A percentile compares a stretch with the other conserved stretches of the same genome.
phyloP scores from a whole-genome alignment of 2,888 invertebrate genomes.

The Macroteleia sp. region DNA sequence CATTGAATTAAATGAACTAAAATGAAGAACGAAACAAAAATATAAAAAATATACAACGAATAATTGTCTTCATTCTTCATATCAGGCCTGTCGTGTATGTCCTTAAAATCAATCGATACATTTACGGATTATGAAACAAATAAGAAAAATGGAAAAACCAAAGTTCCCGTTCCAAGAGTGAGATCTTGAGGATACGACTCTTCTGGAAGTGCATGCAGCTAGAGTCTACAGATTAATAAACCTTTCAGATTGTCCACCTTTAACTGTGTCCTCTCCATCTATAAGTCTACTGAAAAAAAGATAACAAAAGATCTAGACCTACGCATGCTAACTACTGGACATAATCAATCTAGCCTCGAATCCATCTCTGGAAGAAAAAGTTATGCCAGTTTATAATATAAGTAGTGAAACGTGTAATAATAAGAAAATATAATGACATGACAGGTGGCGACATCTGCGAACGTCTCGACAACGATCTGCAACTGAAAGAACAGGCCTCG shows the following conservation, averaged over 20 bases:
- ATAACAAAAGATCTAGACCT: constrained; percentile 46
- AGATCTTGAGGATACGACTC: constrained; percentile 3
- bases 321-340: constrained; percentile 58
- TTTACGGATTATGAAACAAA: constrained; percentile 22
- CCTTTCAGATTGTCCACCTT: background rate
- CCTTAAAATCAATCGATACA: constrained; percentile 12
- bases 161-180: constrained; percentile 24
- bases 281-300: constrained; percentile 36
- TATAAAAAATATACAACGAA: constrained; percentile 54
- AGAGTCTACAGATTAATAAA: constrained; percentile 34
- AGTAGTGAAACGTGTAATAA: constrained; percentile 34
- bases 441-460: constrained; percentile 10
- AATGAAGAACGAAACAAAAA: constrained; percentile 36
- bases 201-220: constrained; percentile 44
- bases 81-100: constrained; percentile 1
- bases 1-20: constrained; percentile 58
- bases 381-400: constrained; percentile 7
- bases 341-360: constrained; percentile 26
- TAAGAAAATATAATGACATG: constrained; percentile 27
- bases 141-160: constrained; percentile 26
- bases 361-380: constrained; percentile 14
- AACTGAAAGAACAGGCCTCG: constrained; percentile 20
- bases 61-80: constrained; percentile 2
- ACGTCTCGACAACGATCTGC: constrained; percentile 7
- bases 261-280: background rate